Evolutionary conservation across 37 sponge, comb jelly and placozoan species (phyloP).

Genomic region (Axinella damicornis): DNA sequence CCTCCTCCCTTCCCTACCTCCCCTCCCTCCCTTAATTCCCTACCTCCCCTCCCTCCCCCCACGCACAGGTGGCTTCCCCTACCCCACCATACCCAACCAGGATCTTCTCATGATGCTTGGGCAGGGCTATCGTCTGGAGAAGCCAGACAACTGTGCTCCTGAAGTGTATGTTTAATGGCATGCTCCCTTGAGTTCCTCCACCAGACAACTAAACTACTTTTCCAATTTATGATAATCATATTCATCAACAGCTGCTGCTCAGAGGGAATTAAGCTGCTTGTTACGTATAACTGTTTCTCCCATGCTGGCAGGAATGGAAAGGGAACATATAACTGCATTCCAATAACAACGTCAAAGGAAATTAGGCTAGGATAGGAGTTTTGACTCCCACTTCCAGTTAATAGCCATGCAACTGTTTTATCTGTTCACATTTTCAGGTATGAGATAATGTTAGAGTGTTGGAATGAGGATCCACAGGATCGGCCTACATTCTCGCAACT

Average conservation of each 20-base stretch:
- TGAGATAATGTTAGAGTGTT: slow-evolving; percentile 67
- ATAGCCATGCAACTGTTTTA: not conserved
- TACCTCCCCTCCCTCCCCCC: too few species aligned
- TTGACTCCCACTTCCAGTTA: too few species aligned
- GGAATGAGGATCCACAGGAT: slow-evolving; percentile 45
- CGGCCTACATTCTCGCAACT: slow-evolving; percentile 55
- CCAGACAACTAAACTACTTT: too few species aligned
- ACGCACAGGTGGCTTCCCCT: slow-evolving; percentile 71
- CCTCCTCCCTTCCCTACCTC: too few species aligned
- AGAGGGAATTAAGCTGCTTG: too few species aligned
- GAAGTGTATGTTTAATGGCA: slow-evolving; percentile 73
- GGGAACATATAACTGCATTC: too few species aligned
- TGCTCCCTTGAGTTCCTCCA: too few species aligned
- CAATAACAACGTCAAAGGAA: too few species aligned
- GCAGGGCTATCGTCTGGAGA: slow-evolving; percentile 61
- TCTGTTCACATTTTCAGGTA: slow-evolving; percentile 27
- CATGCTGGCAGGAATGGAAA: too few species aligned
- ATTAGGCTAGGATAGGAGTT: too few species aligned
- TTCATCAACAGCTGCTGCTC: not conserved
- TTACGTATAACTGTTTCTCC: too few species aligned
- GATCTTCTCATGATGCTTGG: slow-evolving; percentile 56
- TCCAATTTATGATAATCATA: not conserved
- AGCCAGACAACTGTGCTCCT: slow-evolving; percentile 72
- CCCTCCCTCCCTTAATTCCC: not conserved
- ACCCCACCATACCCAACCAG: slow-evolving; percentile 61